These are phyloP conservation scores for Grammomys surdaster DNA, from an alignment of 2,113 vertebrate genomes.

Conservation along the genomic window DNA sequence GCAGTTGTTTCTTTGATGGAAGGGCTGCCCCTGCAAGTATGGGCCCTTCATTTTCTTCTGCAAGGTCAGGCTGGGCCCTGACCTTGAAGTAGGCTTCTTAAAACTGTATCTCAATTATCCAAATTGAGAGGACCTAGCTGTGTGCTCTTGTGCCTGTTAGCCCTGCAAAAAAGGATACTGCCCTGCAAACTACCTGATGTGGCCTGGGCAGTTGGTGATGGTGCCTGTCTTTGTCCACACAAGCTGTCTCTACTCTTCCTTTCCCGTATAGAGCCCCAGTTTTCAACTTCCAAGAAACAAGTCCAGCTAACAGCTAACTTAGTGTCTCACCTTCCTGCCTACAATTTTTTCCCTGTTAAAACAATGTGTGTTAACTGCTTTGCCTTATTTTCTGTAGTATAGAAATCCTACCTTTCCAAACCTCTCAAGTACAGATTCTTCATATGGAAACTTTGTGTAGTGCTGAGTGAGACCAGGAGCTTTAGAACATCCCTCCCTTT, in stretches of 20 bases:
- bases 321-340: constrained; percentile 70
- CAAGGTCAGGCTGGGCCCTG: not conserved
- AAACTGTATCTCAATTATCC: not conserved
- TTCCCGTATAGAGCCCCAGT: constrained; percentile 65
- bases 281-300: constrained; percentile 70
- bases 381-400: constrained; percentile 66
- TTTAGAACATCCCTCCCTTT: not conserved
- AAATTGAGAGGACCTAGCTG: not conserved
- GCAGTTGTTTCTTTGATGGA: not conserved
- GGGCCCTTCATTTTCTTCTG: not conserved
- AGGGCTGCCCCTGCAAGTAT: not conserved
- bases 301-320: constrained; percentile 86
- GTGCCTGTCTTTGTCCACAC: constrained; percentile 45
- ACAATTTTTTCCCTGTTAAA: constrained; percentile 80
- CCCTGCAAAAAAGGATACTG: constrained; percentile 88
- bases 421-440: constrained; percentile 62
- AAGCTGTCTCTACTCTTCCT: constrained; percentile 63
- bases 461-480: constrained; percentile 14
- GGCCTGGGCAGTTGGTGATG: constrained; percentile 54
- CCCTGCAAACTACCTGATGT: constrained; percentile 67
- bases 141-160: constrained; percentile 84
- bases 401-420: constrained; percentile 63
- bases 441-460: constrained; percentile 78
- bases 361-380: constrained; percentile 80
- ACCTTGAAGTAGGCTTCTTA: not conserved